Evolutionary conservation across 2,113 vertebrate genomes (phyloP), one percentile per base, ranked within the genome.

Genomic region (Zapornia atra): DNA sequence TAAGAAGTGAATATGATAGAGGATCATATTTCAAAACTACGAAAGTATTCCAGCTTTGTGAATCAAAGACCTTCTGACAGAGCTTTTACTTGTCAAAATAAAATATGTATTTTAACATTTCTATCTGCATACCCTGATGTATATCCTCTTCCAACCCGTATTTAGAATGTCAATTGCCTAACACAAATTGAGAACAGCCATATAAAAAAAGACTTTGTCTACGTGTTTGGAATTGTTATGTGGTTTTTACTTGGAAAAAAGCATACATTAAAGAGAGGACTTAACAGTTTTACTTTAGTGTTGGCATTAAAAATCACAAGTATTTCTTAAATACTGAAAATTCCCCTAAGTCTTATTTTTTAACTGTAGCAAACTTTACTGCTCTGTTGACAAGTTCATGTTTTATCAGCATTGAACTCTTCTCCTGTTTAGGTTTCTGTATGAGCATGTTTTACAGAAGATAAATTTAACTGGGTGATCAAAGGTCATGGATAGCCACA

Each of bases 41-140:
- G 82, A 92, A 86, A 86, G 76, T 92, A 86, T 94, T 97, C 90
- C 92, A 92, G 92, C 88, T 92, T 92, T 94, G 69, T 94, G 96
- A 95, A 83, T 95, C 90, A 81, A 94, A 96, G 72, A 86, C 72
- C 80, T 92, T 70, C 94, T 92, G 82, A 96, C 86, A 76, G 90
- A 94, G 94, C 64, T 92, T 95, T 88, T 84, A 34, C 94, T 89
- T 94, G 92, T 96, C 94, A 95, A 96, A 95, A 93, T 92, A 96
- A 94, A 96, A 88, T 91, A 88, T 81, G 76, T 86, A 90, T 93
- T 96, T 94, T 92, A 93, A 88, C 96, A 88, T 96, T 88, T 96
- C 73, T 94, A 57, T 95, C 95, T 77, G 42, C 83, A 82, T 93
- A 66, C 20, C n/a, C 72, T 90, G 88, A 92, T 86, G 69, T 86